These are phyloP conservation scores for Conchocele bisecta DNA, from an alignment of 2,888 invertebrate genomes.

Conservation along the genomic window DNA sequence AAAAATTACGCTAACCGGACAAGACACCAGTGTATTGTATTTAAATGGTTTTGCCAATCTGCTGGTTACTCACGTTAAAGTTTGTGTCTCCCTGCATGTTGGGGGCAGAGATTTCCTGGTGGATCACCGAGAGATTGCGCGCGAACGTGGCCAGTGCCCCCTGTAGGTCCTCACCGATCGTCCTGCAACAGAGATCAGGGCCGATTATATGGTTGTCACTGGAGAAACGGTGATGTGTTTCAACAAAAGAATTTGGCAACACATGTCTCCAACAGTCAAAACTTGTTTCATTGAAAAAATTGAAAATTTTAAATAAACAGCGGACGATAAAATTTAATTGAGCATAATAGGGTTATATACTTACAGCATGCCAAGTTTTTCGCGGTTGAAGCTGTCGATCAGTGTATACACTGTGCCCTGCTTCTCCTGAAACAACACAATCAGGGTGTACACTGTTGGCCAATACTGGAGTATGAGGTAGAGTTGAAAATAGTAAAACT, in stretches of 20 bases:
- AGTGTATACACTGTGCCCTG: slow-evolving; percentile 82
- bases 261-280: no score
- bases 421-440: slow-evolving; percentile 77
- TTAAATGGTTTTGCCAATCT: background rate
- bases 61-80: slow-evolving; percentile 76
- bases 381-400: slow-evolving; percentile 81
- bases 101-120: slow-evolving; percentile 82
- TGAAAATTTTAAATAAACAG: no score
- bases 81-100: slow-evolving; percentile 82
- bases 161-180: slow-evolving; percentile 80
- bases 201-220: no score
- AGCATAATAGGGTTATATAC: no score
- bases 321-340: no score
- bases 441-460: no score
- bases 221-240: no score
- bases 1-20: no score
- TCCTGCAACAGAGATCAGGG: slow-evolving; percentile 74
- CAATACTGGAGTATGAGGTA: no score
- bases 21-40: background rate
- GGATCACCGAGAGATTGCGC: slow-evolving; percentile 80
- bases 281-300: no score
- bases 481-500: no score
- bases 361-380: slow-evolving; percentile 82
- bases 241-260: no score
- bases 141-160: slow-evolving; percentile 81